Evolutionary conservation across 1,140 invertebrate species (phyloP).

Genomic region (Cydia amplana): DNA sequence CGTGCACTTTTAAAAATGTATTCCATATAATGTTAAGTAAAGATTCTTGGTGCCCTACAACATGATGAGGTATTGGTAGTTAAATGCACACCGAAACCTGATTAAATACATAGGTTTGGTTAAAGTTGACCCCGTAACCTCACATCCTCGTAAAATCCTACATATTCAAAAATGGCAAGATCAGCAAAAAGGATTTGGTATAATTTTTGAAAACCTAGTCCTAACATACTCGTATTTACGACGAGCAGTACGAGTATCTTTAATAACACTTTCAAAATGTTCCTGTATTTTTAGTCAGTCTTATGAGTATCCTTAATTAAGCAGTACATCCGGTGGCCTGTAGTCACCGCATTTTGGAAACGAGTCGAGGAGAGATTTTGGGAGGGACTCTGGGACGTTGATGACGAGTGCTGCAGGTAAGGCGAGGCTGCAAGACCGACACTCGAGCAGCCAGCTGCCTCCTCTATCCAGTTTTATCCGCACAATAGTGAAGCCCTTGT

Average conservation of each 20-base stretch:
- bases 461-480: constrained; percentile 77
- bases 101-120: neutral
- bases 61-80: neutral
- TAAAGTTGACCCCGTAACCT: neutral
- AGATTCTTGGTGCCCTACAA: neutral
- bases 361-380: constrained; percentile 60
- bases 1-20: neutral
- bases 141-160: neutral
- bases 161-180: constrained; percentile 18
- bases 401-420: constrained; percentile 72
- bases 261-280: constrained; percentile 10
- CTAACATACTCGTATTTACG: neutral
- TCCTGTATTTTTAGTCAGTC: constrained; percentile 35
- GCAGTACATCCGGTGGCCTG: constrained; percentile 70
- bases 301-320: constrained; percentile 55
- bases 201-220: neutral
- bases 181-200: constrained; percentile 17
- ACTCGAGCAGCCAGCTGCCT: constrained; percentile 77
- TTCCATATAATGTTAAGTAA: neutral
- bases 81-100: neutral
- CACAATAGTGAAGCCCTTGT: constrained; percentile 80
- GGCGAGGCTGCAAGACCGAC: constrained; percentile 65
- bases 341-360: constrained; percentile 76
- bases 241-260: neutral
- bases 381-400: constrained; percentile 64